phyloP scores from a whole-genome alignment of 2,113 vertebrate genomes.

The Ophthalmolycus amberensis region DNA sequence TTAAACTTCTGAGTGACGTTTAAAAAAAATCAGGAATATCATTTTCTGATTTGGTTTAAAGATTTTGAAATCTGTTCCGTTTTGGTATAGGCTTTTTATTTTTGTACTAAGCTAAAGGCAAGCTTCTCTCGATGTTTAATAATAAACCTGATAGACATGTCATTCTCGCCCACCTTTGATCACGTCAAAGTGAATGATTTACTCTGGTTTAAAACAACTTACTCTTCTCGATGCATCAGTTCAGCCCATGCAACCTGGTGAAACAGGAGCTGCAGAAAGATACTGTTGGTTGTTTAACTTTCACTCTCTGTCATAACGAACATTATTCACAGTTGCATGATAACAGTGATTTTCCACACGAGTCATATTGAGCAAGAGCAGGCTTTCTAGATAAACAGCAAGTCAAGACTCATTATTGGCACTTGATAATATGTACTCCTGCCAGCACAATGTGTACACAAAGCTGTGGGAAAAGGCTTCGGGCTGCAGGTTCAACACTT shows the following conservation, averaged over 20 bases:
- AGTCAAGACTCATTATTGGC: slow-evolving; percentile 31
- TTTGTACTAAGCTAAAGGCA: neutral
- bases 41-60: neutral
- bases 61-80: neutral
- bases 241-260: neutral
- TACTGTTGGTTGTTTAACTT: neutral
- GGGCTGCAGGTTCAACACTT: neutral
- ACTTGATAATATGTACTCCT: slow-evolving; percentile 9
- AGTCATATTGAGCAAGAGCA: slow-evolving; percentile 41
- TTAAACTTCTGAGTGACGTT: neutral
- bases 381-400: slow-evolving; percentile 42
- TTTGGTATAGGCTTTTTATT: neutral
- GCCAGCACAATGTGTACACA: slow-evolving; percentile 1
- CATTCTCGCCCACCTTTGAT: neutral
- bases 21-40: neutral
- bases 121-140: neutral
- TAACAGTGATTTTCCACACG: neutral
- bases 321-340: neutral
- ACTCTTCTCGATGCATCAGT: neutral
- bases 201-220: neutral
- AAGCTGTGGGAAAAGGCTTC: slow-evolving; percentile 15
- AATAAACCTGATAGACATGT: neutral
- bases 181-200: neutral
- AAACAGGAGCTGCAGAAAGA: neutral
- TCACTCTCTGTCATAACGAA: neutral